Evolutionary conservation across 2,888 invertebrate genomes (phyloP).

Genomic region (Dynastes hyllus): DNA sequence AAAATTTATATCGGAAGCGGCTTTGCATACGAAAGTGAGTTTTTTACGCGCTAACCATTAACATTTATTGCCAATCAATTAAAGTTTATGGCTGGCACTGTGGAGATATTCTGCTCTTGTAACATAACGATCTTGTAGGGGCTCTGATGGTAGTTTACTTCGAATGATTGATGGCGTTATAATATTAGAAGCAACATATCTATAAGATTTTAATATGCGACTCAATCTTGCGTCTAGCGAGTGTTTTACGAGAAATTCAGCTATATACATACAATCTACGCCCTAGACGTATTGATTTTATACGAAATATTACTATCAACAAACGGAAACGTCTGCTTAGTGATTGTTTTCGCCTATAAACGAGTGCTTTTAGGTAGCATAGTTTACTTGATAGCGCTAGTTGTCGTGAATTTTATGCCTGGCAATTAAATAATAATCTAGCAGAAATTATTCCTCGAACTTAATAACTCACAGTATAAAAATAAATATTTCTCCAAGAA

Average conservation of each 20-base stretch:
- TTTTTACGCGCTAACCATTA: conserved; percentile 11
- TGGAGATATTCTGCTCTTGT: neutral
- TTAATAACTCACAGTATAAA: no score
- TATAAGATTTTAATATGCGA: conserved; percentile 12
- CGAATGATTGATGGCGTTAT: conserved; percentile 13
- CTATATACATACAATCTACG: neutral
- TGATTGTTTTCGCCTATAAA: no score
- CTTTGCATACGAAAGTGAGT: neutral
- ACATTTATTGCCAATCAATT: conserved; percentile 14
- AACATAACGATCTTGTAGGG: conserved; percentile 9
- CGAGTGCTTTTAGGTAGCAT: no score
- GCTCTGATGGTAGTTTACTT: neutral
- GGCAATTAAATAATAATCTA: no score
- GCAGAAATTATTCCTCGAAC: no score
- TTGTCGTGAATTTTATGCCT: no score
- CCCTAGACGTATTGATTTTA: neutral
- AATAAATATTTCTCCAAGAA: no score
- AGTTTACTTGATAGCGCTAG: no score
- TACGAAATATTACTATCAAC: neutral
- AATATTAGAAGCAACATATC: conserved; percentile 14
- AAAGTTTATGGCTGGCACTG: neutral
- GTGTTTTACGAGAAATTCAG: neutral
- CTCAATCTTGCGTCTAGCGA: neutral
- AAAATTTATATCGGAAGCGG: neutral
- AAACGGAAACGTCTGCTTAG: neutral